phyloP scores from a whole-genome alignment of 35 echinoderm and acorn worm genomes.

The Ophioderma brevispina region DNA sequence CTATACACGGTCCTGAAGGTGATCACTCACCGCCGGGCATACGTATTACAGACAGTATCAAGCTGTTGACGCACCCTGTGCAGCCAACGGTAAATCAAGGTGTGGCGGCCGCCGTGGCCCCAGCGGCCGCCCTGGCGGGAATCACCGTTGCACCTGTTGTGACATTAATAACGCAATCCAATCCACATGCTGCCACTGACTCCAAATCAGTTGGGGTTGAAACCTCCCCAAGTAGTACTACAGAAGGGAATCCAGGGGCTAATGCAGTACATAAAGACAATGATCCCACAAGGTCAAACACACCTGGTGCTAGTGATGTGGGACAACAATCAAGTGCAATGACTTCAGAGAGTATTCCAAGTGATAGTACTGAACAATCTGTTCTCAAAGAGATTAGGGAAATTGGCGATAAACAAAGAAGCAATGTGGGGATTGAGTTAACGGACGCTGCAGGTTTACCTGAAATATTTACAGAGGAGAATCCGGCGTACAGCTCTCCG shows the following conservation, averaged over 20 bases:
- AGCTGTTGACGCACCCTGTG: conserved; percentile 44
- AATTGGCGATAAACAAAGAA: neutral
- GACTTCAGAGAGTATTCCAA: conserved; percentile 1
- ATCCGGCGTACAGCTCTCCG: neutral
- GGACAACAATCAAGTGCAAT: conserved; percentile 21
- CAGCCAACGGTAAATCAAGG: conserved; percentile 11
- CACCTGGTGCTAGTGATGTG: neutral
- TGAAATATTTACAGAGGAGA: neutral
- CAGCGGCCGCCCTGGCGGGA: neutral
- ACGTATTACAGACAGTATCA: conserved; percentile 26
- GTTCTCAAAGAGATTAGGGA: neutral
- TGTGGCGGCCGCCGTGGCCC: neutral
- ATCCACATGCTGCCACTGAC: neutral
- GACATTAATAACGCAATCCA: neutral
- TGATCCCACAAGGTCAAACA: neutral
- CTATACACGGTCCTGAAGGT: neutral
- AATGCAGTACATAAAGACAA: neutral
- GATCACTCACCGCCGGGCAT: conserved; percentile 29
- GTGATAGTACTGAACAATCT: neutral
- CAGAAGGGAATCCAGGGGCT: neutral
- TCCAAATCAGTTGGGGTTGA: too few species aligned
- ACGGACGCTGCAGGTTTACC: neutral
- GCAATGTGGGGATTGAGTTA: neutral
- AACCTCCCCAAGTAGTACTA: neutral
- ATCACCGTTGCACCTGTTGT: neutral